These are phyloP conservation scores for Talpa occidentalis DNA, from an alignment of 2,113 vertebrate species.

Conservation along the genomic window DNA sequence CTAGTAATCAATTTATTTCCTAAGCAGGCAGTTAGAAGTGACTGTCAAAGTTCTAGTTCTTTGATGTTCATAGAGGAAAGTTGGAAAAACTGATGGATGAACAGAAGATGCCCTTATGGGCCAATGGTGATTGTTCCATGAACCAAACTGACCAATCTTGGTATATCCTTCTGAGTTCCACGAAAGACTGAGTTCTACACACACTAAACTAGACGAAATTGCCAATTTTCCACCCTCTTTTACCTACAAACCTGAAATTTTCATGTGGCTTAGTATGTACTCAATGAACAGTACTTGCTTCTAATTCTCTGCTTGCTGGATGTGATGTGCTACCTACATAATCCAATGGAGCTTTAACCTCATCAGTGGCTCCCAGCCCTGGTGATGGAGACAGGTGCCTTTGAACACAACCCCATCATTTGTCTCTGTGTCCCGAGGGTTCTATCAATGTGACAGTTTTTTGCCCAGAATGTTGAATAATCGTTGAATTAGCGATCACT, in stretches of 20 bases:
- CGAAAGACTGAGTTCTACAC: background rate
- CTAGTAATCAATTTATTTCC: background rate
- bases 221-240: background rate
- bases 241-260: background rate
- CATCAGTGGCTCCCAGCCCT: background rate
- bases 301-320: background rate
- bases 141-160: background rate
- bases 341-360: background rate
- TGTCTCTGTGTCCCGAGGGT: background rate
- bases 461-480: background rate
- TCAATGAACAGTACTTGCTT: background rate
- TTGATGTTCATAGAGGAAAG: background rate
- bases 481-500: background rate
- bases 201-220: background rate
- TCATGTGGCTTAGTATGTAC: background rate
- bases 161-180: background rate
- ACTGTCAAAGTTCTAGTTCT: background rate
- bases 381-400: background rate
- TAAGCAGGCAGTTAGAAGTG: background rate
- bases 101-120: background rate
- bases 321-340: background rate
- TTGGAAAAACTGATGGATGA: background rate
- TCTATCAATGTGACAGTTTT: background rate
- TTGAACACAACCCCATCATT: background rate
- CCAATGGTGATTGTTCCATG: background rate